Conservation (phyloP, 1,140 invertebrate genomes). For the Drosophila mayri region DNA sequence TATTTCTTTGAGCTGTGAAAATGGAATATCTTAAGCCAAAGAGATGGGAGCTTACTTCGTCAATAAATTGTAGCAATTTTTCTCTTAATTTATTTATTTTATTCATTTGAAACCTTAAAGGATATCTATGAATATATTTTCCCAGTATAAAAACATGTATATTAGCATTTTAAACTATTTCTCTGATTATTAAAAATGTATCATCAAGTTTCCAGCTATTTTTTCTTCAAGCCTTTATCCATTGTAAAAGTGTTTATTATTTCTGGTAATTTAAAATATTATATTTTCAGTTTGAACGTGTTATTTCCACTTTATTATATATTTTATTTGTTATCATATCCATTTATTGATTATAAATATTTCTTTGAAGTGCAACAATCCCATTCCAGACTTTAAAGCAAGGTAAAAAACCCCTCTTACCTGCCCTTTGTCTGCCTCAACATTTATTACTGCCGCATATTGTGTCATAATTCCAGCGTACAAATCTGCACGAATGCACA, state of each 20-base stretch:
- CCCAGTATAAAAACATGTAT: too few relatives aligned
- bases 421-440: conserved; percentile 31
- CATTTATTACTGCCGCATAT: conserved; percentile 59
- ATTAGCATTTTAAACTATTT: too few relatives aligned
- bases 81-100: neutral
- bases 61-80: neutral
- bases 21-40: neutral
- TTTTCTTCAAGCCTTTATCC: too few relatives aligned
- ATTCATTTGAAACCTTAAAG: too few relatives aligned
- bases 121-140: too few relatives aligned
- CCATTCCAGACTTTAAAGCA: neutral
- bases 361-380: neutral
- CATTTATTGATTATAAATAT: neutral
- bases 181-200: too few relatives aligned
- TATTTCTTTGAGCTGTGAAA: neutral
- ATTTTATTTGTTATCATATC: neutral
- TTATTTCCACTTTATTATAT: neutral
- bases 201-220: too few relatives aligned
- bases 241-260: too few relatives aligned
- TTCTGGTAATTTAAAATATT: neutral
- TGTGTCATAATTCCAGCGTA: conserved; percentile 55
- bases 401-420: neutral
- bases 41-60: neutral
- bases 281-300: neutral
- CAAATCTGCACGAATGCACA: conserved; percentile 59